These are phyloP conservation scores for Montipora capricornis DNA, from an alignment of 64 coral and sea anemone species.

Conservation along the genomic window DNA sequence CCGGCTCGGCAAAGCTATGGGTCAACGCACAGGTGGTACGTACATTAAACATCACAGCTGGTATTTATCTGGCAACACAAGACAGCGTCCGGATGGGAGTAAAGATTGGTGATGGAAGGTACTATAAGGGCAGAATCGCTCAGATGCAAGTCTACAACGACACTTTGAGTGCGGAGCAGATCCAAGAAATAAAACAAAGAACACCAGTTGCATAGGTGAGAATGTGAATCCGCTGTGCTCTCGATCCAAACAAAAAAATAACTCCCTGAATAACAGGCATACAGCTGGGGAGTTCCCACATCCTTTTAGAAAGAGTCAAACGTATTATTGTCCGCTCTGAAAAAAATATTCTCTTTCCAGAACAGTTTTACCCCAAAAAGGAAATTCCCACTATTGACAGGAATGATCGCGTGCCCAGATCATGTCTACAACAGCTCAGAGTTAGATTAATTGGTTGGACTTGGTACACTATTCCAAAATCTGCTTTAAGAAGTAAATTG, in stretches of 20 bases:
- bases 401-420: no score
- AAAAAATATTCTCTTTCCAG: no score
- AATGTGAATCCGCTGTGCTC: neutral
- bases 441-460: no score
- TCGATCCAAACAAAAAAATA: neutral
- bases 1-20: neutral
- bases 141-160: conserved; percentile 23
- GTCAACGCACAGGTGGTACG: neutral
- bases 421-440: no score
- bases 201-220: neutral
- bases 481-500: no score
- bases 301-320: no score
- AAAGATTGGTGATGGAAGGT: conserved; percentile 13
- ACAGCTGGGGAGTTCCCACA: no score
- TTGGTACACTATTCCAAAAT: no score
- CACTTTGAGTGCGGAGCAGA: neutral
- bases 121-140: conserved; percentile 12
- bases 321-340: no score
- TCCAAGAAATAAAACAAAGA: neutral
- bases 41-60: neutral
- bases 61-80: conserved; percentile 16
- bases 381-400: no score
- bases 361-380: no score
- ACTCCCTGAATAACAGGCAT: no score
- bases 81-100: conserved; percentile 14